Base-by-base conservation (phyloP, 2,113 vertebrate species). In the Tapirus terrestris region DNA sequence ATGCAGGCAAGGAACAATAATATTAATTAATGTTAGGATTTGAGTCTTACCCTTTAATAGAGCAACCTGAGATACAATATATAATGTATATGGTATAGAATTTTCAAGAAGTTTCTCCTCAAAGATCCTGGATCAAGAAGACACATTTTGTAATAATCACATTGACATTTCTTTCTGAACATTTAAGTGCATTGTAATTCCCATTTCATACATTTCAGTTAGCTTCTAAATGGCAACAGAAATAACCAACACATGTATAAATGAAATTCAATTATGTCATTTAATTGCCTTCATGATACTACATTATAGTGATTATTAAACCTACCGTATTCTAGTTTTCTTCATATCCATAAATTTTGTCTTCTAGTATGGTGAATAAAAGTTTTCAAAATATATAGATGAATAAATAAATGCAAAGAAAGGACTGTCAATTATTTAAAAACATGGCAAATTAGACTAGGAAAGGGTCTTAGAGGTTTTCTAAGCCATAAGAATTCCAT, bases 311-410 rank as follows among this genome's bases (percentile, higher is more conserved):
- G 12, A 81, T 86, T 81, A 83, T 58, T 18, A 90, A 85, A 76
- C 18, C 45, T 51, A 36, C 10, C 43, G 9, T 51, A 77, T 90
- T 84, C 61, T 58, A 23, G 76, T 90, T 96, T 96, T 65, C 23
- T 75, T 89, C 10, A 79, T 23, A 70, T 43, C 18, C 48, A 85
- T 77, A 90, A 33, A 88, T 67, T 89, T 87, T 93, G 93, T 93
- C 43, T 61, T 89, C 20, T 33, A 91, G 4, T 39, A 86, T 12
- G 8, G n/a, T 89, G 1, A 27, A 89, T 2, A 80, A 43, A 88
- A 68, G 6, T 51, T 91, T 88, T 83, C 45, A 80, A 95, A 91
- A 61, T 43, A 56, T 29, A 80, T 31, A 91, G 5, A 53, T 45
- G 11, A 58, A 93, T 16, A 81, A 67, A 68, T 53, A 63, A 36